Base-by-base conservation (phyloP, 2,888 invertebrate species). In the Thymelicus sylvestris region DNA sequence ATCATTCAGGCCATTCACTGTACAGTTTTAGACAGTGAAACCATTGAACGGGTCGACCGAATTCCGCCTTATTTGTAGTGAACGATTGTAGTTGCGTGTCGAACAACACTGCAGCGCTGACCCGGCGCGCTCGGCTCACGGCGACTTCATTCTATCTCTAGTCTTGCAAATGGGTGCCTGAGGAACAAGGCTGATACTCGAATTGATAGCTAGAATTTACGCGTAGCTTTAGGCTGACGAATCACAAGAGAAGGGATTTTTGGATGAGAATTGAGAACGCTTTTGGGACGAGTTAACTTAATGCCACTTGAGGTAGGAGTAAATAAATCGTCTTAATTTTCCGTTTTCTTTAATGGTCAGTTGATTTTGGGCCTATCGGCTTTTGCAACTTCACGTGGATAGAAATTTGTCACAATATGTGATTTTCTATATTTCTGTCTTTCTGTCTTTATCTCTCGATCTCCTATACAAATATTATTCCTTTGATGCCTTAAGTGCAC, bases 21-120 rank as follows among this genome's bases (percentile, higher is more conserved):
- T 44, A 44, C 44, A 44, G 44, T 44, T 44, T 44, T 7, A 44
- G 50, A 52, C 19, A 52, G 50, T 52, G 50, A 52, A 52, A 52
- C 50, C 15, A 52, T 19, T 19, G 50, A 52, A 52, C 50, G 50
- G 15, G 7, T 1, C 50, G 50, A 52, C 50, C 50, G 50, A 52
- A 15, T 52, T 52, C 50, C 50, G 19, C 31, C 31, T 57, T 57
- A 57, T 31, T 57, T 31, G 31, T 31, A 31, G 31, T 57, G 44
- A 44, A 44, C 44, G 8, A 44, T 1, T 10, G 44, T 12, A 12
- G 31, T 31, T 57, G 57, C 57, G 57, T 52, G 50, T 52, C 50
- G 50, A 19, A 52, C 50, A 8, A 1, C 19, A 1, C 6, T 52
- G 50, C 50, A 8, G 3, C 50, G 15, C 6, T 52, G 50, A 52